Evolutionary conservation across 2,888 invertebrate genomes (phyloP), one percentile per base, ranked within the genome.

Genomic region (Tetranychus piercei): DNA sequence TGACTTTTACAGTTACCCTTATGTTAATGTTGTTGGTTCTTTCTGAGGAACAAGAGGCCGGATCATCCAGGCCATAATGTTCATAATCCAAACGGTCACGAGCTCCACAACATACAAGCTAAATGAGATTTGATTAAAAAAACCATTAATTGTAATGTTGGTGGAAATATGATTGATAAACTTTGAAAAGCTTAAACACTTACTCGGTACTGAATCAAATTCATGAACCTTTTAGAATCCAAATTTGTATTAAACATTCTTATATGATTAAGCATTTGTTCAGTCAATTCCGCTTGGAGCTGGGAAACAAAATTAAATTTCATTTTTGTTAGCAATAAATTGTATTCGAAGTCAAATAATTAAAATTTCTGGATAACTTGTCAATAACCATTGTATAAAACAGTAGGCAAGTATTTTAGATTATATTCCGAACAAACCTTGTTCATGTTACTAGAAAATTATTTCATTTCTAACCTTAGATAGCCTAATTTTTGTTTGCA

Each of bases 101-200:
- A 0, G 92, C 92, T 15, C 94, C 94, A 80, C 94, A 93, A 82
- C 93, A 94, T 70, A 90, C 92, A 79, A 93, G 88, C 91, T 91
- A 78, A 34, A 70, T 34, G 0, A 43, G 20, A 45, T 8, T n/a
- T 9, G 34, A 22, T 8, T 22, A 65, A 55, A 43, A 20, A 55
- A 66, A 75, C 9, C 23, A 2, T 23, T 23, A 23, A 23, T 23
- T 23, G 23, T 3, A 23, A 23, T 34, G 34, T 4, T 34, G 5
- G 5, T 3, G 3, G 34, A 34, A 34, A 34, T 34, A 34, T 4
- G 55, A 5, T 15, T 55, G 9, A 15, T 55, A 15, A 55, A 55
- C 6, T 55, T 55, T 5, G 15, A 55, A 6, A 55, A 55, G 9
- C 18, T 22, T 43, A 43, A 18, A 7, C 20, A 23, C 22, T 76